Conservation (phyloP, 2,113 vertebrate species). For the Datnioides undecimradiatus region DNA sequence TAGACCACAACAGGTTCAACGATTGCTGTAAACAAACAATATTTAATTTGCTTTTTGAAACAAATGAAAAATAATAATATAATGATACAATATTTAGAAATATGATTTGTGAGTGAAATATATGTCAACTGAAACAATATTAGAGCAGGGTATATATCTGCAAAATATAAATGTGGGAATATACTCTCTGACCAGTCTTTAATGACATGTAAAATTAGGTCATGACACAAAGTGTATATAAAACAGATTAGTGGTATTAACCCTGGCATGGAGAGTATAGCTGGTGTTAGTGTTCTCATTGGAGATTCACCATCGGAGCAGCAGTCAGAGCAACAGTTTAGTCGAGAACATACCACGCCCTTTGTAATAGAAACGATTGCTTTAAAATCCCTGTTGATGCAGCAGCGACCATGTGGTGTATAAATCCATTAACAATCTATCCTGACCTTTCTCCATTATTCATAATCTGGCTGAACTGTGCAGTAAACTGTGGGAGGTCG, state of each 20-base stretch:
- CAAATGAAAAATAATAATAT: background rate
- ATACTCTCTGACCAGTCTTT: background rate
- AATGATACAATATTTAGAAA: background rate
- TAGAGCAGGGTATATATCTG: background rate
- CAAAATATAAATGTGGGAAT: no score
- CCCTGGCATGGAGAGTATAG: background rate
- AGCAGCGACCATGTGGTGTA: conserved; percentile 40
- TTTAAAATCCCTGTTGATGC: conserved; percentile 56
- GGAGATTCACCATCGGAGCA: conserved; percentile 25
- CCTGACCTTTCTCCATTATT: conserved; percentile 79
- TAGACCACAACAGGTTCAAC: background rate
- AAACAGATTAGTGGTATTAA: conserved; percentile 51
- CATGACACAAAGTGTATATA: no score
- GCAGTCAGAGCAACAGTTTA: background rate
- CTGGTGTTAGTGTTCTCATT: conserved; percentile 8
- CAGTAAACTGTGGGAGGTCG: conserved; percentile 63
- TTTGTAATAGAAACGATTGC: conserved; percentile 27
- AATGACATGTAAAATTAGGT: conserved; percentile 16
- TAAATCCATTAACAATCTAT: conserved; percentile 72
- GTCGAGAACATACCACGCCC: conserved; percentile 2
- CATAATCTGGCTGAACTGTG: conserved; percentile 65
- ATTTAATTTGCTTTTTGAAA: background rate
- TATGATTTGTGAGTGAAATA: background rate
- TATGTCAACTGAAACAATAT: background rate
- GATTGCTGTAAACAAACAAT: background rate